A percentile compares a stretch with the other conserved stretches of the same genome.
Evolutionary conservation across 1,140 invertebrate genomes (phyloP).

Genomic region (Cydia pomonella): DNA sequence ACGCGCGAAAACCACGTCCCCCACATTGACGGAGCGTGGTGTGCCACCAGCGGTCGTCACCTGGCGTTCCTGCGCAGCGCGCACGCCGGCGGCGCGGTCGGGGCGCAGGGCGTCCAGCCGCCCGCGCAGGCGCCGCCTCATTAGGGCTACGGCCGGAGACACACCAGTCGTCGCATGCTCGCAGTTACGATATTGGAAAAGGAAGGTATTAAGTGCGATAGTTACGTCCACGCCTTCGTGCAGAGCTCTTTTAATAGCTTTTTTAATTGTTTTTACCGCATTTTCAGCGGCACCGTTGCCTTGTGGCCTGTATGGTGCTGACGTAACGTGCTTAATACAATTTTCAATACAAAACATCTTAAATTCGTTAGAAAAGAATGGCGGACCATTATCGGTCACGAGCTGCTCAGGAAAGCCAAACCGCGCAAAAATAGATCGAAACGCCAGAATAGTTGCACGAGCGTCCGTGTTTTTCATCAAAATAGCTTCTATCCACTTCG

Average conservation of each 20-base stretch:
- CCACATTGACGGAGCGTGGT: background rate
- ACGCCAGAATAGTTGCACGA: background rate
- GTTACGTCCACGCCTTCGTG: background rate
- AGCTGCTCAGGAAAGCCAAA: conserved; percentile 4
- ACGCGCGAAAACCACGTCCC: background rate
- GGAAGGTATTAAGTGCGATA: background rate
- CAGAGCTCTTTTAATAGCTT: background rate
- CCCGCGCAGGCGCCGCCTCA: background rate
- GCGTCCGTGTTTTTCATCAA: background rate
- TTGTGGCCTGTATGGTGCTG: conserved; percentile 22
- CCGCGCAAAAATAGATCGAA: background rate
- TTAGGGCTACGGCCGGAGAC: background rate
- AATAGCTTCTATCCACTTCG: conserved; percentile 4
- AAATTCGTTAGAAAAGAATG: background rate
- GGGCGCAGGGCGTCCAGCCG: background rate
- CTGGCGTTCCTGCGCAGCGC: background rate
- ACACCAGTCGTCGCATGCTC: conserved; percentile 1
- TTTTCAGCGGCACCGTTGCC: conserved; percentile 23
- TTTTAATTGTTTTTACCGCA: conserved; percentile 28
- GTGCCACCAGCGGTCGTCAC: background rate
- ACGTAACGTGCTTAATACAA: background rate
- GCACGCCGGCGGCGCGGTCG: background rate
- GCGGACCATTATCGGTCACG: conserved; percentile 13
- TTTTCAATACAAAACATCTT: background rate
- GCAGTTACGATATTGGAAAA: background rate